These are phyloP conservation scores for Montipora cactus DNA, from an alignment of 64 coral and sea anemone genomes.

Conservation along the genomic window DNA sequence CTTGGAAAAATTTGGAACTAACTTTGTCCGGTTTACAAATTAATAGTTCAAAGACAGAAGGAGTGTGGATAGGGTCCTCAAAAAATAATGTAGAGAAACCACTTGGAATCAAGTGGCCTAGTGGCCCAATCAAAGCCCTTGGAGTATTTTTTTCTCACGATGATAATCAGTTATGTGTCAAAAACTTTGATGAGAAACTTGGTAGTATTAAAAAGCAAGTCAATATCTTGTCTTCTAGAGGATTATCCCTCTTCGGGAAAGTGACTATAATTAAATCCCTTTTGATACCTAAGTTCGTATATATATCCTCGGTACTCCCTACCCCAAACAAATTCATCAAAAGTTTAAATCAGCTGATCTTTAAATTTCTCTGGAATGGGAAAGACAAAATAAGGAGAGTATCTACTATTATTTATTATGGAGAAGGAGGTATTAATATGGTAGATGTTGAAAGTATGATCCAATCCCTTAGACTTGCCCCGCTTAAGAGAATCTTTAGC, in stretches of 20 bases:
- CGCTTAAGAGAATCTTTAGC: background rate
- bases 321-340: background rate
- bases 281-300: background rate
- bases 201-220: background rate
- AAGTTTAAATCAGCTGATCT: background rate
- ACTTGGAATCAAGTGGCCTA: too few relatives aligned
- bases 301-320: background rate
- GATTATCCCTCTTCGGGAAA: background rate
- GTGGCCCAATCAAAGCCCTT: too few relatives aligned
- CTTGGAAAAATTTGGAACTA: too few relatives aligned
- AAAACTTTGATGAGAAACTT: background rate
- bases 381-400: background rate
- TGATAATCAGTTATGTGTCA: background rate
- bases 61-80: too few relatives aligned
- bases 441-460: conserved; percentile 24
- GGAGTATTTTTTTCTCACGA: background rate
- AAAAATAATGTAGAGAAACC: too few relatives aligned
- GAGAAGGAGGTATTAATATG: conserved; percentile 22
- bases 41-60: background rate
- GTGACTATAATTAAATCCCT: background rate
- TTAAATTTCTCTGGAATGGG: conserved; percentile 10
- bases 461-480: background rate
- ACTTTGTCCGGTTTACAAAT: too few relatives aligned
- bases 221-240: background rate
- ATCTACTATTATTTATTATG: conserved; percentile 6